Base-by-base conservation (phyloP, 2,797 vertebrate genomes). In the Dromococcyx pavoninus region DNA sequence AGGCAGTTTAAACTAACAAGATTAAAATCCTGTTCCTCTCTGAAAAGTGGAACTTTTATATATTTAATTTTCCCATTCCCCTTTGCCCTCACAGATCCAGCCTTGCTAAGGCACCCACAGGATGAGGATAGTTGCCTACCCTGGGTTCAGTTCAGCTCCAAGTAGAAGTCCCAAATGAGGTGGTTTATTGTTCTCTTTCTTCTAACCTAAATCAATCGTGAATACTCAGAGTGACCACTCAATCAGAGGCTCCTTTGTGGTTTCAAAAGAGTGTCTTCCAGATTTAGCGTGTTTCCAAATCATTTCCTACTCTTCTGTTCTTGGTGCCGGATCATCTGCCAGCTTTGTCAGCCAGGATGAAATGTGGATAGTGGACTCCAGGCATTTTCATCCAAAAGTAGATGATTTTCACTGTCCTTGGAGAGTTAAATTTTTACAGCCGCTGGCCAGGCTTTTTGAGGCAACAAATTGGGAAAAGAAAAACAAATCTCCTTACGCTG, bases 311-410 rank as follows among this genome's bases (percentile, higher is more conserved):
- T 96, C 65, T 84, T 95, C 81, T 93, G 70, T 96, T 96, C 85
- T 87, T 89, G 65, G 23, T 94, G 81, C 93, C 10, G 43, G 82
- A 61, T 75, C 65, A 56, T 92, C 80, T 94, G 87, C 95, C 92
- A 95, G 81, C 51, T 94, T 96, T 95, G 92, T 96, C 95, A 97
- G 95, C 94, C 95, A 95, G 86, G 54, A 60, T 91, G 75, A 96
- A 96, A 96, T 86, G 58, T 60, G 92, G 73, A 92, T 43, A 51
- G 60, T 56, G 83, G 70, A 84, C 81, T 93, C 28, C 0, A 84
- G 37, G 35, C 78, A 30, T 88, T 94, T 92, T 70, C 61, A 91
- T 97, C 96, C 96, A 97, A 92, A 96, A 96, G 83, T 90, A 89
- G 90, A 79, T 56, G 13, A 95, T 91, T 95, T 95, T 94, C 53